Percentiles rank a stretch among this genome's conserved stretches.
Evolutionary conservation across 1,140 invertebrate genomes (phyloP).

Genomic region (Polypedilum pembai): DNA sequence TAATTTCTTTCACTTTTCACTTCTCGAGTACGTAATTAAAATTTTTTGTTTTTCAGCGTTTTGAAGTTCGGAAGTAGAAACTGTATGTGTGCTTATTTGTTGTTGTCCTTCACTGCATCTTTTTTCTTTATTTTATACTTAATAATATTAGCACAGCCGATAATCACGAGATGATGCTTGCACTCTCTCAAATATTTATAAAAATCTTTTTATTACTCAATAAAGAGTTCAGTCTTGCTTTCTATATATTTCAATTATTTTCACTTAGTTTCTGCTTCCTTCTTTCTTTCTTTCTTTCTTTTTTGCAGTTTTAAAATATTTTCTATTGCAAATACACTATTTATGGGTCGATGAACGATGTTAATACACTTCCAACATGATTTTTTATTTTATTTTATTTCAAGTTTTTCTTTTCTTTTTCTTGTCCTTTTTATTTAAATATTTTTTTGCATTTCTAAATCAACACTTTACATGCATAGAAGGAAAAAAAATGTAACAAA

Average conservation of each 20-base stretch:
- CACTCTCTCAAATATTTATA: background rate
- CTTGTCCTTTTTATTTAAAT: background rate
- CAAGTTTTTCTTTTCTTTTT: conserved; percentile 5
- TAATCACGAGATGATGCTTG: conserved; percentile 1
- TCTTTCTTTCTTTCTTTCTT: background rate
- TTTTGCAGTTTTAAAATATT: background rate
- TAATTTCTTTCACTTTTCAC: conserved; percentile 9
- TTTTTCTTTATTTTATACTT: background rate
- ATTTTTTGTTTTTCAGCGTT: too few relatives aligned
- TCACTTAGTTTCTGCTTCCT: background rate
- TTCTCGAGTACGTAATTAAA: background rate
- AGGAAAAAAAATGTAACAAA: background rate
- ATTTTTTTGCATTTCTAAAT: conserved; percentile 14
- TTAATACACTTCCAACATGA: conserved; percentile 18
- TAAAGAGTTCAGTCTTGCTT: background rate
- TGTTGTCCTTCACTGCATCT: background rate
- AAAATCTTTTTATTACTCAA: background rate
- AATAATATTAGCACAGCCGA: background rate
- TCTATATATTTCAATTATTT: background rate
- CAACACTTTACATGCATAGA: background rate
- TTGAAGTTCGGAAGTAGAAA: too few relatives aligned
- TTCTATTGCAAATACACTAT: conserved; percentile 3
- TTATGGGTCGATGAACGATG: conserved; percentile 3
- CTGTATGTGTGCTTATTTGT: too few relatives aligned
- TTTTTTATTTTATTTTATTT: background rate